These are phyloP conservation scores for Tethea ocularis DNA, from an alignment of 2,888 invertebrate genomes.

Conservation along the genomic window DNA sequence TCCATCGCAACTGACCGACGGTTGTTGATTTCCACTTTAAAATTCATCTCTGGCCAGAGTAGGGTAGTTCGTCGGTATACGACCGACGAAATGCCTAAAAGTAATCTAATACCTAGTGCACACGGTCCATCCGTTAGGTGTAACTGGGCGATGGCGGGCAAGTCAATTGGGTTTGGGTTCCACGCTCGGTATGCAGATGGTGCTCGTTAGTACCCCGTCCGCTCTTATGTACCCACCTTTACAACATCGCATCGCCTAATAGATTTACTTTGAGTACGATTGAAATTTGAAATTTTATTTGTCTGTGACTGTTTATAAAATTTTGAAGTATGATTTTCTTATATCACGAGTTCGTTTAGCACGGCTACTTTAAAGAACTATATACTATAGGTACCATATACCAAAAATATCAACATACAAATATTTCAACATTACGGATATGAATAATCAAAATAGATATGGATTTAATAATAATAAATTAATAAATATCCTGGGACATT, in stretches of 20 bases:
- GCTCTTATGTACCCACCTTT: conserved; percentile 29
- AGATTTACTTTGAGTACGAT: conserved; percentile 22
- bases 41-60: neutral
- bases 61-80: too few species aligned
- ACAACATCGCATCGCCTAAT: conserved; percentile 22
- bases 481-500: too few species aligned
- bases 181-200: conserved; percentile 43
- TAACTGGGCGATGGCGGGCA: conserved; percentile 19
- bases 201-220: conserved; percentile 35
- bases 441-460: too few species aligned
- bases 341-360: neutral
- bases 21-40: neutral
- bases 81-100: conserved; percentile 14
- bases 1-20: neutral
- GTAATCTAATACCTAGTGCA: conserved; percentile 30
- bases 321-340: neutral
- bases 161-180: conserved; percentile 31
- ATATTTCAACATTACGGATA: too few species aligned
- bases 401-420: too few species aligned
- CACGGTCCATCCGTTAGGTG: conserved; percentile 16
- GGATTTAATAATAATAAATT: too few species aligned
- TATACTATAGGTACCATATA: too few species aligned
- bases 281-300: conserved; percentile 20
- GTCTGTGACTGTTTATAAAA: neutral
- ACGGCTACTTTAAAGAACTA: too few species aligned